Evolutionary conservation across 2,888 invertebrate species (phyloP), one percentile per base, ranked within the genome.

Genomic region (Litoditis marina): DNA sequence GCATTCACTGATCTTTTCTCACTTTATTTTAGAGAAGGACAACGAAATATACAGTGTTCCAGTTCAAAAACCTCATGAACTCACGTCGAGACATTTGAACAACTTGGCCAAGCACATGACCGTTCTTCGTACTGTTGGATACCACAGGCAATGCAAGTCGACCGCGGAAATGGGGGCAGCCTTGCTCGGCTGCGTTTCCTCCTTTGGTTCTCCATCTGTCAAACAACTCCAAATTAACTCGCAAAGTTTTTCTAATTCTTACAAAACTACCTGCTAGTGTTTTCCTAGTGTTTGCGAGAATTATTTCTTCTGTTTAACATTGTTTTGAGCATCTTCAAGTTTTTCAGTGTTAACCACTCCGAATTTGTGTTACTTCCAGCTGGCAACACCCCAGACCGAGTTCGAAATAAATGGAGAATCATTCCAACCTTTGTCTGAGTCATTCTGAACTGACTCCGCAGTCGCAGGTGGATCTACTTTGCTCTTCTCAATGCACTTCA

Each of bases 91-190:
- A 83, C 95, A 96, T 55, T 94, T 88, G 84, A 90, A 91, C 0
- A 94, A 87, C 66, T 96, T 89, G 0, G 96, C 95, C 3, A 98
- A 86, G 68, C 94, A 95, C 25, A 95, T 92, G 22, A 98, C 85
- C 0, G 96, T 94, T 49, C 98, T 87, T 22, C 96, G 87, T 0
- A 98, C 94, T 0, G 93, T 94, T 0, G 98, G 98, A 85, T 96
- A 98, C 98, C 98, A 98, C 94, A 98, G 94, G 30, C 96, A 98
- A 85, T 96, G 96, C 34, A 96, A 86, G 86, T 98, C 96, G 0
- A 95, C 93, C 0, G 94, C 92, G 0, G 92, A 83, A 84, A 83
- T 44, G 2, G 56, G 58, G 3, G 56, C 39, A 22, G 49, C 19
- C 30, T 56, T 62, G 5, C 1, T 16, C n/a, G 34, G 32, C n/a